Conservation (phyloP, 2,797 vertebrate genomes). For the Pangasius sanitwongsei region DNA sequence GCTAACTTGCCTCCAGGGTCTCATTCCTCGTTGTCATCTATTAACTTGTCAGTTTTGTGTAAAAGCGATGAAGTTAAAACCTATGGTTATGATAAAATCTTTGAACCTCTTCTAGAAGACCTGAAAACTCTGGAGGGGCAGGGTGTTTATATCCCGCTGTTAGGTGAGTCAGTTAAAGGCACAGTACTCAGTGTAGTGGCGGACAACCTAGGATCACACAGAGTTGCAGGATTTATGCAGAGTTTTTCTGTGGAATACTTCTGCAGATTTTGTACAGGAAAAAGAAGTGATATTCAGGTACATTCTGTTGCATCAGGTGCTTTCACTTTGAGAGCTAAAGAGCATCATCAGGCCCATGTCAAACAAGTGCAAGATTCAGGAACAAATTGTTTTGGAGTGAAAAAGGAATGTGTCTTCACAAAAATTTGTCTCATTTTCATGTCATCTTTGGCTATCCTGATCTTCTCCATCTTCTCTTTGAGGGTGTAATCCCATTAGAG, state of each 20-base stretch:
- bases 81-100: conserved; percentile 8
- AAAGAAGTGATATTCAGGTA: not conserved
- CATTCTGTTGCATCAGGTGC: conserved; percentile 13
- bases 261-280: not conserved
- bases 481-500: conserved; percentile 17
- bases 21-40: conserved; percentile 1
- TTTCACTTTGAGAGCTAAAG: not conserved
- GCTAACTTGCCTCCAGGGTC: conserved; percentile 11
- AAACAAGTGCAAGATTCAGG: not conserved
- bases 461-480: conserved; percentile 15
- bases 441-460: not conserved
- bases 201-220: not conserved
- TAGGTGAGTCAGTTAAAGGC: not conserved
- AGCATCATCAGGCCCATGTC: not conserved
- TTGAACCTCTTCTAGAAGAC: not conserved
- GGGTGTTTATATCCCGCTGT: not conserved
- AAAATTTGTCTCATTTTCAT: conserved; percentile 12
- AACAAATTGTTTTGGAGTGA: conserved; percentile 4
- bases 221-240: not conserved
- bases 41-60: not conserved
- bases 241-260: not conserved
- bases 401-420: not conserved
- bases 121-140: not conserved
- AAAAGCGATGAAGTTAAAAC: not conserved
- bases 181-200: not conserved